Base-by-base conservation (phyloP, 2,888 invertebrate genomes). In the Agonopterix heracliana region DNA sequence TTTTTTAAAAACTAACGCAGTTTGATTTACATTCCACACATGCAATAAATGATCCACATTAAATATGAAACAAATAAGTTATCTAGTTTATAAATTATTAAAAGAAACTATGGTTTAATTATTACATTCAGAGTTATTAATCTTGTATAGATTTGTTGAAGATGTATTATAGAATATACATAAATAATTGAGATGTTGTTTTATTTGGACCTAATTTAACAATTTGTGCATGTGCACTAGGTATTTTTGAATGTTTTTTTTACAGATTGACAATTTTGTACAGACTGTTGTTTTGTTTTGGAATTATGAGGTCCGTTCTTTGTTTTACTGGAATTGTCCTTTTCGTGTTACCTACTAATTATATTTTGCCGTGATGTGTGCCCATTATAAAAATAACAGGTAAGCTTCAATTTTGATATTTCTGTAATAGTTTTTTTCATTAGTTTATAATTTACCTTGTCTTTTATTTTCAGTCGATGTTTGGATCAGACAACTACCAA, bases 381-480 rank as follows among this genome's bases (percentile, higher is more conserved):
- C 26, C 26, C 26, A 26, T 26, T 26, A 5, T 26, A 26, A 26
- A 26, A 26, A 26, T 1, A 5, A 26, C n/a, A 26, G 26, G 26
- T 26, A 26, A 26, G 26, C 7, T 26, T 7, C 26, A 38, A 4
- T 38, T 9, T 9, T 38, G 35, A 35, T 35, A 10, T 9, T 38
- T 3, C n/a, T 38, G 10, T 36, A 36, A 9, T 10, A 36, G 3
- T 38, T 38, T 38, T 54, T 51, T 34, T 13, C 13, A 49, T 45
- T 41, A 38, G 10, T 47, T 51, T 43, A 14, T 56, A 45, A 54
- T 55, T 44, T 40, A 38, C 4, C 5, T 54, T 55, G 52, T 58
- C 68, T 72, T 76, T 72, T 68, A 65, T 71, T 83, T 86, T 67
- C 87, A 88, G 87, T 80, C 82, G 51, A 81, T 79, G 78, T 85